Evolutionary conservation across 2,888 invertebrate species (phyloP).

Genomic region (Platerodrilus igneus): DNA sequence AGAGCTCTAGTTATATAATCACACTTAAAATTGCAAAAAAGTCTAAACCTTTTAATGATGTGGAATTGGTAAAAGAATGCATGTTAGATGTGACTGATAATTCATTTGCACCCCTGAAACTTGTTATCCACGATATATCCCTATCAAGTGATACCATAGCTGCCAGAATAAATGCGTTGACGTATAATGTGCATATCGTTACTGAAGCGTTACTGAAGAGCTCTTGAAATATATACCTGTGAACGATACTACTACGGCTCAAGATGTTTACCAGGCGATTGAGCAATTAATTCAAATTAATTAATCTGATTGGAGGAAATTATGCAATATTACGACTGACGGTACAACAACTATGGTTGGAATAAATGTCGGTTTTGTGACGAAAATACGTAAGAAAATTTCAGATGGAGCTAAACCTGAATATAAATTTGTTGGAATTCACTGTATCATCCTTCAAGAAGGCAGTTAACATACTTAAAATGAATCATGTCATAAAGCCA

Average conservation of each 20-base stretch:
- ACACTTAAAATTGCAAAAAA: no score
- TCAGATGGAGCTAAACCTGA: not conserved
- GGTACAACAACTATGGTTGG: not conserved
- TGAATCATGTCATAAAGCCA: not conserved
- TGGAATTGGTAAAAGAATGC: no score
- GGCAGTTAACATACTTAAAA: not conserved
- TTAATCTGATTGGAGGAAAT: not conserved
- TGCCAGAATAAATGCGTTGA: no score
- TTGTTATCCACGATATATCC: no score
- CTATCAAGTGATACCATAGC: no score
- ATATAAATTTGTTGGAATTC: conserved; percentile 2
- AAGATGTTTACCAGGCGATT: conserved; percentile 1
- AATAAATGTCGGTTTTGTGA: not conserved
- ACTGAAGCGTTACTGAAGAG: not conserved
- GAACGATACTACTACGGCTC: not conserved
- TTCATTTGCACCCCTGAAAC: no score
- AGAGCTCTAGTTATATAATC: no score
- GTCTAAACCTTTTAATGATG: no score
- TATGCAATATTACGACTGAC: not conserved
- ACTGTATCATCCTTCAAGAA: not conserved
- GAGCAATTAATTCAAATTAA: not conserved
- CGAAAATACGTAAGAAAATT: no score
- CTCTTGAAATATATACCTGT: not conserved
- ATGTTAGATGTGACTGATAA: no score
- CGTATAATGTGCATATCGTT: no score